A percentile compares a stretch with the other conserved stretches of the same genome.
Evolutionary conservation across 2,888 invertebrate genomes (phyloP).

Genomic region (Chaitophorus viminalis): DNA sequence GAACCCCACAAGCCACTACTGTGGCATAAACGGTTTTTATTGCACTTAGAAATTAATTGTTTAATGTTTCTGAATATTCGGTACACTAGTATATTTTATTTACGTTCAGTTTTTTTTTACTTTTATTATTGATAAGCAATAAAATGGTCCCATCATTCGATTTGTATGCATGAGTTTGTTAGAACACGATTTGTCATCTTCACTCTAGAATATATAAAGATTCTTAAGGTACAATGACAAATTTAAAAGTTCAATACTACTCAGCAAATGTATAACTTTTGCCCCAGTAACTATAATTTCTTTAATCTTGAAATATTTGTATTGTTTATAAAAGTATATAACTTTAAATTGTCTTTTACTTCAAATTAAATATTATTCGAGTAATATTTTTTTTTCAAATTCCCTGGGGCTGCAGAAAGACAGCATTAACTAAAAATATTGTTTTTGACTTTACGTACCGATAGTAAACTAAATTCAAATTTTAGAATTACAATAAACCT

Average conservation of each 20-base stretch:
- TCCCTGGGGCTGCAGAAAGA: too few species aligned
- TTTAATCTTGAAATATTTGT: neutral
- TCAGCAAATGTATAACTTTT: neutral
- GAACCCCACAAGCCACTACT: too few species aligned
- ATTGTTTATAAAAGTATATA: neutral
- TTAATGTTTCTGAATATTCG: neutral
- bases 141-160: neutral
- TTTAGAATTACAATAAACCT: too few species aligned
- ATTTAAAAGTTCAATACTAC: neutral
- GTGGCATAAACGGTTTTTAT: neutral
- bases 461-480: too few species aligned
- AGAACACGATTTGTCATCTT: conserved; percentile 1
- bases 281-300: neutral
- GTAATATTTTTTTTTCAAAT: too few species aligned
- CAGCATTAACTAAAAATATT: too few species aligned
- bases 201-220: neutral
- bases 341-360: neutral
- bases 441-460: too few species aligned
- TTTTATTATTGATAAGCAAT: neutral
- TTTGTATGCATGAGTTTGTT: neutral
- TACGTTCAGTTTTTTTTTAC: neutral
- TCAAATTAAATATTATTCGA: too few species aligned
- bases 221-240: neutral
- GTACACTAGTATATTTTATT: neutral
- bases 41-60: neutral